Conservation (phyloP, 2,113 vertebrate genomes). For the Rhinopomastus cyanomelas region DNA sequence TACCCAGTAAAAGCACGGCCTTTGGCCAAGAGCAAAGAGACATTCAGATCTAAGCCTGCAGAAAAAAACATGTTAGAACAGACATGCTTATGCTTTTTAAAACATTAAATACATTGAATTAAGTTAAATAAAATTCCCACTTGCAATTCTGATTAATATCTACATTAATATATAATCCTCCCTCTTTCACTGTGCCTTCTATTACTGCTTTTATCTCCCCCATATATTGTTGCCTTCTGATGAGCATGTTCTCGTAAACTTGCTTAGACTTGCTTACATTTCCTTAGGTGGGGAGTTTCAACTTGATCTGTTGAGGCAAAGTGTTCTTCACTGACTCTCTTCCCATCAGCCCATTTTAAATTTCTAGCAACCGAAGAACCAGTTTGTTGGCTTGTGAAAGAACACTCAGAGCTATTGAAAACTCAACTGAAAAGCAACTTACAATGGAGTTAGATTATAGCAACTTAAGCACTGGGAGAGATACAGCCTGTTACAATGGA, state of each 20-base stretch:
- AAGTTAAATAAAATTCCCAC: background rate
- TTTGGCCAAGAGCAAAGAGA: background rate
- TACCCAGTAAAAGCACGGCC: background rate
- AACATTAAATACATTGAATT: background rate
- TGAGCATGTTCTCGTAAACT: background rate
- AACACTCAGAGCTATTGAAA: background rate
- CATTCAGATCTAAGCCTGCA: background rate
- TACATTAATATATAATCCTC: background rate
- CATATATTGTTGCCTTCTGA: background rate
- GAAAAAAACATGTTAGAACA: background rate
- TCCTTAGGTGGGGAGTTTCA: background rate
- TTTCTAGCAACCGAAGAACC: background rate
- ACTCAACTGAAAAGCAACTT: background rate
- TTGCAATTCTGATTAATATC: background rate
- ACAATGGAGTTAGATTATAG: background rate
- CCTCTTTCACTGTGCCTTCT: background rate
- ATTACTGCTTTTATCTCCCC: background rate
- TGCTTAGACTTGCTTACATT: background rate
- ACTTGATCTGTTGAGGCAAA: background rate
- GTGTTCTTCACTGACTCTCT: background rate
- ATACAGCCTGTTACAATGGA: background rate
- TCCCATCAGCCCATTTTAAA: background rate
- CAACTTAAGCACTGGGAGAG: too few relatives aligned
- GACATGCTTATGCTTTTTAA: background rate
- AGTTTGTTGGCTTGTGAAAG: background rate